phyloP scores from a whole-genome alignment of 2,797 vertebrate species.

The Acanthurus lineatus region DNA sequence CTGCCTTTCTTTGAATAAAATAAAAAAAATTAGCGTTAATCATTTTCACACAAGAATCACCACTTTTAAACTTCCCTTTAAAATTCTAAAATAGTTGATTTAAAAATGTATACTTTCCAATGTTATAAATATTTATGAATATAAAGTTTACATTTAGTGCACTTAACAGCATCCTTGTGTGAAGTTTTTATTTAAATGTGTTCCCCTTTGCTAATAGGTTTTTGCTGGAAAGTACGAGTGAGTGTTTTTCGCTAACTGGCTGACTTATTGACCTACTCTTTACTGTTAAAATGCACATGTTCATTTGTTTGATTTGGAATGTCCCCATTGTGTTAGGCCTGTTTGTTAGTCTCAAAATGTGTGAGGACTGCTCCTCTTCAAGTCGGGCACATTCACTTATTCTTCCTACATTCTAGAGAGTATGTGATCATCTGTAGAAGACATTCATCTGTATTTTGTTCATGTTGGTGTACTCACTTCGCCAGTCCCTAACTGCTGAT shows the following conservation, averaged over 20 bases:
- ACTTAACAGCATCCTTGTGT: slow-evolving; percentile 12
- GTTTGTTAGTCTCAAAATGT: background rate
- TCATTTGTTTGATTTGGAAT: slow-evolving; percentile 8
- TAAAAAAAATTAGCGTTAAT: background rate
- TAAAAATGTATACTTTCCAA: background rate
- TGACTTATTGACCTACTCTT: slow-evolving; percentile 12
- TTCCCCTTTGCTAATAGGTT: background rate
- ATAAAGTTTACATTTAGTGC: slow-evolving; percentile 5
- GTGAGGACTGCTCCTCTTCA: slow-evolving; percentile 8
- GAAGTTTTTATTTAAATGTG: slow-evolving; percentile 13
- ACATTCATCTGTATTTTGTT: background rate
- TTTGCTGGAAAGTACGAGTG: background rate
- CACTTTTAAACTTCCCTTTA: background rate
- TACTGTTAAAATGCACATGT: slow-evolving; percentile 2
- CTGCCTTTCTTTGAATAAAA: background rate
- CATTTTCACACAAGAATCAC: background rate
- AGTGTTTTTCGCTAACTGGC: background rate
- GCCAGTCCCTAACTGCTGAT: background rate
- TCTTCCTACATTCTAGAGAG: background rate
- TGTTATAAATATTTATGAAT: slow-evolving; percentile 19
- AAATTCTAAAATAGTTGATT: background rate
- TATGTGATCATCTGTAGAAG: background rate
- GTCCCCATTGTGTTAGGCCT: background rate
- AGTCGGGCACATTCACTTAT: background rate
- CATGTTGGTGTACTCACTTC: background rate